Evolutionary conservation across 2,113 vertebrate species (phyloP), one percentile per base, ranked within the genome.

Genomic region (Symphodus melops): DNA sequence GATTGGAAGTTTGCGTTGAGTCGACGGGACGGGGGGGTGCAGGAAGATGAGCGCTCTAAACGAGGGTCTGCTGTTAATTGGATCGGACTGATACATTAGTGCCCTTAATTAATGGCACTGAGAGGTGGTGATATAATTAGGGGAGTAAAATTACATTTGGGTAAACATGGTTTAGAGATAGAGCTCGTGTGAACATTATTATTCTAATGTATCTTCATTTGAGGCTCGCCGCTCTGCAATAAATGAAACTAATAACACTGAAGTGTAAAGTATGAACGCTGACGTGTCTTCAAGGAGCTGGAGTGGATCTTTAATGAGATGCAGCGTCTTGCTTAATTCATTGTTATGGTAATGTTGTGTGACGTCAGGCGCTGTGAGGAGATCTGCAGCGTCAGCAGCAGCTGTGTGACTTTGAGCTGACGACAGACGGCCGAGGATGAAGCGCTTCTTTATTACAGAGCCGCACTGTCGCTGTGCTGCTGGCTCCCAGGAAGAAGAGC

Each of bases 361-460:
- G 88, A 92, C 71, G 81, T 75, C n/a, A 44, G 53, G 74, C 61
- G 0, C 25, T 56, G 72, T 67, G 17, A 46, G 66, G 13, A 16
- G 46, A 77, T 67, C 12, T 83, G 91, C 87, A 20, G 67, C 28
- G 67, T 91, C 87, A 91, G 90, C 91, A 17, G 14, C 33, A 28
- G 81, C 78, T 71, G 85, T 75, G 81, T 72, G 72, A 88, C 88
- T 88, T 88, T 86, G 76, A 72, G 80, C 81, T 51, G 48, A 67
- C 66, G 57, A 54, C 77, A 46, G 82, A 68, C 10, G 57, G 72
- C 71, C 57, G 79, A 82, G 42, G 75, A 64, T 8, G 60, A 77
- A 71, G 66, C 68, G 39, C 82, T 89, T 89, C 57, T 33, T 33
- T 33, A 72, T 88, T 79, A 80, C 21, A 9, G 25, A 59, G 74